These are phyloP conservation scores for Macrotus californicus DNA, from an alignment of 2,113 vertebrate genomes.

Conservation along the genomic window DNA sequence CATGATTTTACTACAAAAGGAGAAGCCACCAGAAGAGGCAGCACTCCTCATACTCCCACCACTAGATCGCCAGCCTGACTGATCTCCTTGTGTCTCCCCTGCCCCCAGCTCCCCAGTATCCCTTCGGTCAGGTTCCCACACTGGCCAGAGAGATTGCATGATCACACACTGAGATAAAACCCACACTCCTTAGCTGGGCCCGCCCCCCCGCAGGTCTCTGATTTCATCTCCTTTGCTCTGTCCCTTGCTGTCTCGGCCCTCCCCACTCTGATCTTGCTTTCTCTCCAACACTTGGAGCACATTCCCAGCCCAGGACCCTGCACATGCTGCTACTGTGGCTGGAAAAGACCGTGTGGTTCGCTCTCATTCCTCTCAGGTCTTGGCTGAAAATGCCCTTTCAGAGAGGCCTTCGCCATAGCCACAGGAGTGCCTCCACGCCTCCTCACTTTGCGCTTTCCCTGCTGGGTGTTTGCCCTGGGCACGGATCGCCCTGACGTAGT, in stretches of 20 bases:
- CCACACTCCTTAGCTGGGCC: neutral
- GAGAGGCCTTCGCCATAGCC: neutral
- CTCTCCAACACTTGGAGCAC: neutral
- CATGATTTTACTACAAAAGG: neutral
- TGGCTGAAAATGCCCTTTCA: neutral
- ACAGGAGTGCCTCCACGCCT: neutral
- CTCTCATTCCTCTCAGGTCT: neutral
- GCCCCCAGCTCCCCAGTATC: neutral
- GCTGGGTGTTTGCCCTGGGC: neutral
- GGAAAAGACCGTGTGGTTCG: neutral
- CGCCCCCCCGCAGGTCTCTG: neutral
- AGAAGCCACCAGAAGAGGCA: neutral
- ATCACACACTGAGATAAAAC: neutral
- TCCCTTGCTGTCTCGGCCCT: neutral
- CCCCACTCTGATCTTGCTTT: neutral
- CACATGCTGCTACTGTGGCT: neutral
- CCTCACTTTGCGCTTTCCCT: neutral
- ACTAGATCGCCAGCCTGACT: neutral
- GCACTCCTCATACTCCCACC: fast-evolving
- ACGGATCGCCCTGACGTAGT: neutral
- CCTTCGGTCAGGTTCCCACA: neutral
- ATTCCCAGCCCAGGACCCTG: neutral
- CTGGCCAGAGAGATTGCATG: neutral
- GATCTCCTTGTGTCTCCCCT: neutral
- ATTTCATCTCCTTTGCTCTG: neutral